Evolutionary conservation across 2,113 vertebrate genomes (phyloP), one percentile per base, ranked within the genome.

Genomic region (Leptobrachium ailaonicum): DNA sequence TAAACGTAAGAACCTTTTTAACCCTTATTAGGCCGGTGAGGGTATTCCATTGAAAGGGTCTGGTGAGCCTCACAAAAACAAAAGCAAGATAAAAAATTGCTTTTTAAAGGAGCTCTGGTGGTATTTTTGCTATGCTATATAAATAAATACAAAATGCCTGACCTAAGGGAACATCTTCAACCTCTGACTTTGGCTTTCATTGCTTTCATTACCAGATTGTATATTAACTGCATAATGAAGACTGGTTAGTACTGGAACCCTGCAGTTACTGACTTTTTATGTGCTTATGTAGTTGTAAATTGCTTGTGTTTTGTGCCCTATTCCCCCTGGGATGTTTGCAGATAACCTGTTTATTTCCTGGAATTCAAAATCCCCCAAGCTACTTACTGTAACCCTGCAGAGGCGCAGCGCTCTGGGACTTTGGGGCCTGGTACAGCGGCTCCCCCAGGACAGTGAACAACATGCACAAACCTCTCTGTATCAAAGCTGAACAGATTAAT

Each of bases 341-440:
- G 64, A 50, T 4, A 68, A 74, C 71, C 78, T 80, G 71, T 80
- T 80, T 80, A 80, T 80, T 80, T 74, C 78, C 78, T 74, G 71
- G 71, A 80, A 74, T 74, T 74, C 45, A 2, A 60, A 80, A 68
- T 80, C 78, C 78, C 47, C 78, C 73, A 47, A 41, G 53, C 71
- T 62, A 73, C 64, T 80, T 80, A 41, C 50, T 62, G 7, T 62
- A 45, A 73, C 44, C 50, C 78, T 74, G 73, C 78, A 67, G 78
- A 80, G 62, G n/a, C 45, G 41, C 41, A 74, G 71, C 13, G 70
- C 50, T 60, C 41, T 68, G 78, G 78, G 78, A 68, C 78, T 32
- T 5, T 44, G 50, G 50, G 53, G 54, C 20, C 20, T 14, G 8
- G 50, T 8, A 32, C 53, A 40, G 8, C n/a, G 64, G 43, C 20